phyloP scores from a whole-genome alignment of 2,888 invertebrate genomes.

The Rhingia campestris region DNA sequence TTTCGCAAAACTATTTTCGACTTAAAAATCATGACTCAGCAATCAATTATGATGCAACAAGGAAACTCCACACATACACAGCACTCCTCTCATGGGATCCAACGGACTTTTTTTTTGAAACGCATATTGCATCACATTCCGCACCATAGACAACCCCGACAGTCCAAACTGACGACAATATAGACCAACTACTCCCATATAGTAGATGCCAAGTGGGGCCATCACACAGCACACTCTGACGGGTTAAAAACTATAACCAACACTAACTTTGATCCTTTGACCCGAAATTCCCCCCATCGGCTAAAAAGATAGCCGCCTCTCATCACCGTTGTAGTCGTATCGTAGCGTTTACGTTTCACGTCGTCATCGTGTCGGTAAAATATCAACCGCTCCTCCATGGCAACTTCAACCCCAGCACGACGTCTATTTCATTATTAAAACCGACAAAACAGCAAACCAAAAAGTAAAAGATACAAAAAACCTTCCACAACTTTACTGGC shows the following conservation, averaged over 20 bases:
- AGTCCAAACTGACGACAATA: constrained; percentile 12
- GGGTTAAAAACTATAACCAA: constrained; percentile 50
- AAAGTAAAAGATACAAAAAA: constrained; percentile 30
- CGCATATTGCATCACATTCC: constrained; percentile 69
- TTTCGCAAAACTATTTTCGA: constrained; percentile 64
- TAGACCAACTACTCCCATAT: neutral
- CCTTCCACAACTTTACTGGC: constrained; percentile 48
- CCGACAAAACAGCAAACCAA: constrained; percentile 16
- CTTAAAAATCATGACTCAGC: constrained; percentile 68
- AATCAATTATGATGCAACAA: constrained; percentile 44
- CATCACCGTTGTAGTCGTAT: constrained; percentile 9
- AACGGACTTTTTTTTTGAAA: constrained; percentile 18
- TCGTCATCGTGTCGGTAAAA: constrained; percentile 44
- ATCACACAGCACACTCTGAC: constrained; percentile 15
- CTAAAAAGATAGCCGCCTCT: constrained; percentile 13
- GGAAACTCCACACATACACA: neutral
- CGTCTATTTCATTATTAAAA: constrained; percentile 70
- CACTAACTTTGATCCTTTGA: constrained; percentile 64
- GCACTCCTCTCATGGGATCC: neutral
- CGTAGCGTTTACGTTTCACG: constrained; percentile 9
- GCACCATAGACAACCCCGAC: constrained; percentile 5
- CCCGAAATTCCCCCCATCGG: constrained; percentile 14
- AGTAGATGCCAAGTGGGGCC: constrained; percentile 33
- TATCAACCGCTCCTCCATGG: constrained; percentile 49
- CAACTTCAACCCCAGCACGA: constrained; percentile 20